A percentile compares a stretch with the other conserved stretches of the same genome.
phyloP scores from a whole-genome alignment of 2,888 invertebrate genomes.

The Caenorhabditis sulstoni region DNA sequence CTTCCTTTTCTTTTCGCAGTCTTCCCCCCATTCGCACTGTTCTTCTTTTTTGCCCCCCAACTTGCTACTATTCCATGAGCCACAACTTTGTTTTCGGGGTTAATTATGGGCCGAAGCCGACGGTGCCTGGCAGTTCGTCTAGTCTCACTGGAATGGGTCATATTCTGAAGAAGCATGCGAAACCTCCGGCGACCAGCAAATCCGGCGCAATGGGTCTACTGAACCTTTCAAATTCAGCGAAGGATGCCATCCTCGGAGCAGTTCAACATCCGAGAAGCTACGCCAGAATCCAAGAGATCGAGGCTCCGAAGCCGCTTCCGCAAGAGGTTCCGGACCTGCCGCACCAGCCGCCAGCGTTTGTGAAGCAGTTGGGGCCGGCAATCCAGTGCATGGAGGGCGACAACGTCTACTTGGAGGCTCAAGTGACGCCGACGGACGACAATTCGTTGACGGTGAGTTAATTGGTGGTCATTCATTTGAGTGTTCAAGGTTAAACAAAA shows the following conservation, averaged over 20 bases:
- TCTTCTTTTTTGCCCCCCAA: background rate
- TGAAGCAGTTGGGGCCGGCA: constrained; percentile 73
- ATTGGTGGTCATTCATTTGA: constrained; percentile 13
- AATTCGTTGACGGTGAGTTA: constrained; percentile 73
- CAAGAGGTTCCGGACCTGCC: constrained; percentile 74
- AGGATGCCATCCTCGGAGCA: constrained; percentile 73
- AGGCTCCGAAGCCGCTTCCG: constrained; percentile 74
- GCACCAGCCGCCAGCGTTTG: constrained; percentile 74
- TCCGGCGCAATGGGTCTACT: constrained; percentile 60
- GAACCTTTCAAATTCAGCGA: constrained; percentile 73
- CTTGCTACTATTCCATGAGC: constrained; percentile 19
- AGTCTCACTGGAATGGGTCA: constrained; percentile 34
- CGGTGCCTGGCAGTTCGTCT: constrained; percentile 17
- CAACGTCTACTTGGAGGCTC: constrained; percentile 82
- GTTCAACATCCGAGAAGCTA: constrained; percentile 77
- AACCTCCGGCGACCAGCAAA: constrained; percentile 6
- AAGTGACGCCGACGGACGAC: constrained; percentile 82
- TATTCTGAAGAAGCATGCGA: constrained; percentile 22
- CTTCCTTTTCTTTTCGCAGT: constrained; percentile 17
- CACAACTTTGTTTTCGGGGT: constrained; percentile 40
- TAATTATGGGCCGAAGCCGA: constrained; percentile 52
- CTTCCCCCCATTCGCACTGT: constrained; percentile 16
- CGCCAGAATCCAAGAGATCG: constrained; percentile 76
- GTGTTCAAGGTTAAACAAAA: constrained; percentile 44
- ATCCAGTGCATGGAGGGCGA: constrained; percentile 82